Base-by-base conservation (phyloP, 2,888 invertebrate genomes). In the Philaethria dido region DNA sequence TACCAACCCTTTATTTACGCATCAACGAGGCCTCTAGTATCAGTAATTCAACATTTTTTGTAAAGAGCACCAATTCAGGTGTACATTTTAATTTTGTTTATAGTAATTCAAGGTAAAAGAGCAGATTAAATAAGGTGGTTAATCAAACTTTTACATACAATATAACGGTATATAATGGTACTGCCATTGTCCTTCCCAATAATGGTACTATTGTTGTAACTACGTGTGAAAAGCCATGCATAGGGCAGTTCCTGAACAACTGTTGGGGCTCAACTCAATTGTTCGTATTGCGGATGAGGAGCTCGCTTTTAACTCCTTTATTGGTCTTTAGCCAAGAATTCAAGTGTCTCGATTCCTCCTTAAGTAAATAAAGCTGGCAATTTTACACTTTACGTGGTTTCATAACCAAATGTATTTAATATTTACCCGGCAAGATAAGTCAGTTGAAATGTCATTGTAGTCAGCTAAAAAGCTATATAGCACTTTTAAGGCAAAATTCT, bases 121-220 rank as follows among this genome's bases (percentile, higher is more conserved):
- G 25, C 14, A 52, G 29, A n/a, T 16, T 20, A 8, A 29, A 45
- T 33, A 45, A 13, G 16, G 18, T 29, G 29, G 8, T 20, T 22
- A 36, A 64, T 57, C 36, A 13, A 48, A n/a, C 16, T 47, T 59
- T 39, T n/a, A 25, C 29, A n/a, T 33, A 39, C 47, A 48, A 44
- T 20, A 55, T 55, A 50, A 50, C 62, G 50, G 57, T 25, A 39
- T 33, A 22, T 57, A 47, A 64, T 36, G 39, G 42, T 59, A 50
- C 57, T 42, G 18, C 48, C 36, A 64, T 59, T 64, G 57, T 64
- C 64, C 59, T 59, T 48, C 11, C 29, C 63, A 45, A 59, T 59
- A 64, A 64, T 64, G 64, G 57, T 42, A 64, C 48, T 50, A 64
- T 64, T 64, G 64, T 64, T 59, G 59, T 18, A 52, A 29, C 16